Evolutionary conservation across 2,888 invertebrate species (phyloP).

Genomic region (Cylindroiulus punctatus): DNA sequence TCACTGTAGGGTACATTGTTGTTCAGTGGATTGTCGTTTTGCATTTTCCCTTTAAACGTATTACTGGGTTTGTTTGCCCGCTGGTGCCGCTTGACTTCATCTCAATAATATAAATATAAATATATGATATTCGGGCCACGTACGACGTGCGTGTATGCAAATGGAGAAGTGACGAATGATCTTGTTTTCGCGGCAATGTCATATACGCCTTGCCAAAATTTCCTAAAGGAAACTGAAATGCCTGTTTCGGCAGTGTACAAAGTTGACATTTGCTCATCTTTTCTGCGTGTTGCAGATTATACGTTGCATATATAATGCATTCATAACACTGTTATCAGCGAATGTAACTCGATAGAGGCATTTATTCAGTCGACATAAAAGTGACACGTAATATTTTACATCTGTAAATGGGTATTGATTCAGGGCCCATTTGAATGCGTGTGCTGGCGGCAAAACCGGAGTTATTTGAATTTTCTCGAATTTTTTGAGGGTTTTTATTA

Average conservation of each 20-base stretch:
- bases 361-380: conserved; percentile 47
- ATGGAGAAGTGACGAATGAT: conserved; percentile 46
- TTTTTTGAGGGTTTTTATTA: not conserved
- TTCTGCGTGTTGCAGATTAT: conserved; percentile 41
- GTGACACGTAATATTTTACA: conserved; percentile 35
- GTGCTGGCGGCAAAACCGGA: not conserved
- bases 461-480: not conserved
- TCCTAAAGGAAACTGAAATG: conserved; percentile 37
- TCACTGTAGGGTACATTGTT: not conserved
- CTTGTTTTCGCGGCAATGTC: conserved; percentile 35
- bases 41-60: not conserved
- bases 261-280: conserved; percentile 42
- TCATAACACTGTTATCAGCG: conserved; percentile 32
- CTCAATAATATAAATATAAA: conserved; percentile 43
- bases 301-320: conserved; percentile 45
- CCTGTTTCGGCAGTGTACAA: not conserved
- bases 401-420: conserved; percentile 38
- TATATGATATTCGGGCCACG: conserved; percentile 44
- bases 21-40: not conserved
- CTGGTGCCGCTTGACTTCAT: conserved; percentile 38
- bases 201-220: not conserved
- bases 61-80: conserved; percentile 36
- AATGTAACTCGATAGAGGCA: conserved; percentile 45
- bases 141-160: conserved; percentile 43
- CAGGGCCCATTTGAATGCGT: not conserved